Percentiles rank a stretch among this genome's conserved stretches.
Conservation (phyloP, 2,888 invertebrate species). For the Parnassius mnemosyne region DNA sequence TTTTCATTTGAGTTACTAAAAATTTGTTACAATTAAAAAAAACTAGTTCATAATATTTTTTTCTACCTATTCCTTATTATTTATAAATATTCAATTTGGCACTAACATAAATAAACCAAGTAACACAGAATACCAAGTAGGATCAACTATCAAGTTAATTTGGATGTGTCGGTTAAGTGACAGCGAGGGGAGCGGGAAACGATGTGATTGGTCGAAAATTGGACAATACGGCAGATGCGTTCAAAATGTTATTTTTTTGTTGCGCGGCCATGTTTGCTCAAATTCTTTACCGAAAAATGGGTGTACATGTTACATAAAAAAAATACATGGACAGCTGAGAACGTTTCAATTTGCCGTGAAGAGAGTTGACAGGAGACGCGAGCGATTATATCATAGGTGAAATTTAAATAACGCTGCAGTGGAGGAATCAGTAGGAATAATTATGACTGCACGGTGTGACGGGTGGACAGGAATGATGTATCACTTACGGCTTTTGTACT, state of each 20-base stretch:
- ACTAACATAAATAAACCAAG: too few relatives aligned
- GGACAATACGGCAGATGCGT: constrained; percentile 78
- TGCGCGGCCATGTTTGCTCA: constrained; percentile 73
- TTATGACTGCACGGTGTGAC: constrained; percentile 21
- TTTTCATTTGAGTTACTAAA: too few relatives aligned
- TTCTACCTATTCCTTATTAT: too few relatives aligned
- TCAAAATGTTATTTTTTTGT: constrained; percentile 52
- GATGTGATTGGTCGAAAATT: constrained; percentile 69
- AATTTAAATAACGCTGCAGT: constrained; percentile 26
- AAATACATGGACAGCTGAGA: constrained; percentile 48
- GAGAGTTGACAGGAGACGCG: constrained; percentile 62
- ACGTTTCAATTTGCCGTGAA: constrained; percentile 60
- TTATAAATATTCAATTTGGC: too few relatives aligned
- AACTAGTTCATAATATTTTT: too few relatives aligned
- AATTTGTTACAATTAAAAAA: too few relatives aligned
- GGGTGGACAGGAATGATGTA: constrained; percentile 50
- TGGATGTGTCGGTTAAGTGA: constrained; percentile 63
- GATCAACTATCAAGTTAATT: constrained; percentile 34
- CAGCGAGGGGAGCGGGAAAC: constrained; percentile 75
- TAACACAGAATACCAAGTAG: neutral
- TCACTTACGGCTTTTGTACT: constrained; percentile 44
- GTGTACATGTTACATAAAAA: constrained; percentile 31
- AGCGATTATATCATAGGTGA: constrained; percentile 37
- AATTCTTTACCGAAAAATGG: constrained; percentile 47
- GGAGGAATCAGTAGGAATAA: constrained; percentile 25